Base-by-base conservation (phyloP, 2,797 vertebrate species). In the Emys orbicularis region DNA sequence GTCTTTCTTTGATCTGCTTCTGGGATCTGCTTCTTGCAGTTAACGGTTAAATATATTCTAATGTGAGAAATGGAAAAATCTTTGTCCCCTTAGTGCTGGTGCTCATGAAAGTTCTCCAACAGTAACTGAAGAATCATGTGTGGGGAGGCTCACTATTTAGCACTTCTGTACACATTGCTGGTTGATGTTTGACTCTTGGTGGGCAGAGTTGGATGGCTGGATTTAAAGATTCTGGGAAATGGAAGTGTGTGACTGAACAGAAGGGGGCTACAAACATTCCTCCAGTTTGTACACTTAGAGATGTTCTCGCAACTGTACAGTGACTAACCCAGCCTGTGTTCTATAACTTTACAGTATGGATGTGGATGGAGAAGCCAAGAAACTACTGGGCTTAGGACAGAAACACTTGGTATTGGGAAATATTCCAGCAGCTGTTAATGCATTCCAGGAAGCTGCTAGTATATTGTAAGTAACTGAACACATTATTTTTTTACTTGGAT, bases 361-460 rank as follows among this genome's bases (percentile, higher is more conserved):
- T 90, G 98, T 99, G 79, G 98, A 99, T 94, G 99, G 98, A 96
- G 99, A 99, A 97, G 99, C 99, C 44, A 99, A 99, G 98, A 99
- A 99, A 90, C 95, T 99, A 1, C 97, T 99, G 92, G 99, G 99
- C 81, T 98, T 99, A 29, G 99, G 99, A 82, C 99, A 99, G 95
- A 98, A 99, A 93, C 98, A 99, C 96, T 98, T 99, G 59, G 99
- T 99, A 81, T 99, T 99, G 99, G 99, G 99, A 56, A 99, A 99
- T 96, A 98, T 99, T 90, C 99, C 99, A 15, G 98, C 99, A 79
- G 99, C 99, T 81, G 99, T 99, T 91, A 98, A 98, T 88, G 99
- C 99, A 0, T 99, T 99, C 95, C 99, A 99, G 97, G 99, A 99
- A 91, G 99, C 99, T 88, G 99, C 99, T 2, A 98, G 99, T 91